Conservation (phyloP, 2,113 vertebrate species). For the Sylvietta virens region DNA sequence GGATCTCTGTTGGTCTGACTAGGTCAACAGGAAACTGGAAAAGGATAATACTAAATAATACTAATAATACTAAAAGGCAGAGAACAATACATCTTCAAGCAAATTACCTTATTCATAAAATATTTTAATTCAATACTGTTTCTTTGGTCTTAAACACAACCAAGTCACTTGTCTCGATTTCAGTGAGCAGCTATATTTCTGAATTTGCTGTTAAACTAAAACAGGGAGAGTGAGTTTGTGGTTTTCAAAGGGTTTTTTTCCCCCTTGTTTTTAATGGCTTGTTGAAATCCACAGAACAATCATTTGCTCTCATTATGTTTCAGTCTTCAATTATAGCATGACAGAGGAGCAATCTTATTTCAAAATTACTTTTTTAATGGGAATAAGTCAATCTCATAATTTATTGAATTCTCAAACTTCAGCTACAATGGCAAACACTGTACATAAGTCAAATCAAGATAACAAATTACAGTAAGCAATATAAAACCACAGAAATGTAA, state of each 20-base stretch:
- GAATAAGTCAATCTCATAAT: conserved; percentile 54
- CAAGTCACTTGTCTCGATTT: not conserved
- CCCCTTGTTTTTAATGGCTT: not conserved
- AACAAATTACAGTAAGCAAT: not conserved
- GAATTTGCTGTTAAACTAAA: not conserved
- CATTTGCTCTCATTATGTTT: not conserved
- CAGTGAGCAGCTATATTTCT: not conserved
- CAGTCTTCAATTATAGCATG: not conserved
- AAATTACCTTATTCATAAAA: not conserved
- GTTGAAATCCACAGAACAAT: not conserved
- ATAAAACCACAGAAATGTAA: not conserved
- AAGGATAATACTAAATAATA: no score
- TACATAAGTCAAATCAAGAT: not conserved
- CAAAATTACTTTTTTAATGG: conserved; percentile 34
- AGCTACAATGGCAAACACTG: not conserved
- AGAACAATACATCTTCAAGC: not conserved
- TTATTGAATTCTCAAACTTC: conserved; percentile 37
- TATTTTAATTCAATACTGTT: not conserved
- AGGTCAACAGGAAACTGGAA: not conserved
- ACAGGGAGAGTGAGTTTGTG: not conserved
- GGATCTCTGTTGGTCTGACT: not conserved
- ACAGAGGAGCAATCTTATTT: conserved; percentile 1
- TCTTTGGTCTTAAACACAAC: not conserved
- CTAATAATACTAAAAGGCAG: not conserved
- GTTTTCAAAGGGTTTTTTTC: not conserved